Evolutionary conservation across 1,140 invertebrate species (phyloP).

Genomic region (Drosophila aff.): DNA sequence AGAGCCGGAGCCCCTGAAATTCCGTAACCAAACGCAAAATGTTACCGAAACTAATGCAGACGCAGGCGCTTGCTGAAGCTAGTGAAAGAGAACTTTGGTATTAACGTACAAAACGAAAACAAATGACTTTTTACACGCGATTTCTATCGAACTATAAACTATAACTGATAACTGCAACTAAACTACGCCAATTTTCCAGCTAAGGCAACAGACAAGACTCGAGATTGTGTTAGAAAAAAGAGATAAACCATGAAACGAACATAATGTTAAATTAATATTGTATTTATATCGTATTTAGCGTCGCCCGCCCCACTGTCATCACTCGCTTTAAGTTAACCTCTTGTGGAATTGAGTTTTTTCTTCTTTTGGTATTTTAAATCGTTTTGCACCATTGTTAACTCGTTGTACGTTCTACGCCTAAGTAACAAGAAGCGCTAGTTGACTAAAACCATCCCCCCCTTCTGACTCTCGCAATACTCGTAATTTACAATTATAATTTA

Average conservation of each 20-base stretch:
- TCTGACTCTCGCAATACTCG: slow-evolving; percentile 67
- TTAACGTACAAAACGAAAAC: slow-evolving; percentile 66
- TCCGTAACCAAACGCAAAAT: slow-evolving; percentile 21
- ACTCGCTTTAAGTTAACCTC: slow-evolving; percentile 60
- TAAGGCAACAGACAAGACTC: slow-evolving; percentile 69
- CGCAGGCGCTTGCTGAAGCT: slow-evolving; percentile 62
- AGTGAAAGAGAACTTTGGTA: slow-evolving; percentile 55
- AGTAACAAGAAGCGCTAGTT: slow-evolving; percentile 56
- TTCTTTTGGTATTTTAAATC: slow-evolving; percentile 22
- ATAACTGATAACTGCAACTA: slow-evolving; percentile 28
- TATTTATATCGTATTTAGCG: slow-evolving; percentile 49
- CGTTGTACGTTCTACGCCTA: slow-evolving; percentile 71
- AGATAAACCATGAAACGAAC: slow-evolving; percentile 36
- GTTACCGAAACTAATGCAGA: slow-evolving; percentile 50
- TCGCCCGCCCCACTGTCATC: slow-evolving; percentile 38
- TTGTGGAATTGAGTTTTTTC: slow-evolving; percentile 36
- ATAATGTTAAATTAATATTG: slow-evolving; percentile 59
- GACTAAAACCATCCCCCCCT: slow-evolving; percentile 20
- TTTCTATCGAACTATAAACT: slow-evolving; percentile 33
- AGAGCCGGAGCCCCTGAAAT: slow-evolving; percentile 27
- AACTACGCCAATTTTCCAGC: slow-evolving; percentile 62
- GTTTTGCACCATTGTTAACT: slow-evolving; percentile 67
- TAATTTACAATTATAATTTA: slow-evolving; percentile 68
- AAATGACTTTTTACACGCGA: slow-evolving; percentile 70
- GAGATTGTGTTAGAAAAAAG: slow-evolving; percentile 66